Percentiles rank a stretch among this genome's conserved stretches.
Conservation (phyloP, 1,140 invertebrate species). For the Protaetia brevitarsis region DNA sequence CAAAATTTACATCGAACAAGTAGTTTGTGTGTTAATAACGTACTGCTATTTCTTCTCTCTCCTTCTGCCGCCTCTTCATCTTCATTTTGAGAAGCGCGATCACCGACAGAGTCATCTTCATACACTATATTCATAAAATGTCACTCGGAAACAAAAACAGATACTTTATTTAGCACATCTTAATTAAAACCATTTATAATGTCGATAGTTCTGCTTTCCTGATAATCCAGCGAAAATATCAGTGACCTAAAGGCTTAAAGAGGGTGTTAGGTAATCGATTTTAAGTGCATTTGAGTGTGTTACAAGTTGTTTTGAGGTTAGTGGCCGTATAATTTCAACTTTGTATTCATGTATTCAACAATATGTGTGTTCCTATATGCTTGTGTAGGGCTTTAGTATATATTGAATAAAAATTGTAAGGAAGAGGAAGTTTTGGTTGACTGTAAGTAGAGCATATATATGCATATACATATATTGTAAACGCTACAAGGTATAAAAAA, state of each 20-base stretch:
- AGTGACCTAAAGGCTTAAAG: not conserved
- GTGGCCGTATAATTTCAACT: slow-evolving; percentile 8
- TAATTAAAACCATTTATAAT: no score
- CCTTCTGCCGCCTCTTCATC: not conserved
- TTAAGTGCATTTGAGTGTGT: not conserved
- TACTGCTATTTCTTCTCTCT: not conserved
- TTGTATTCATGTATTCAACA: slow-evolving; percentile 9
- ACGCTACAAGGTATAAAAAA: not conserved
- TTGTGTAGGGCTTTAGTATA: no score
- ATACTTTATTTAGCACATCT: no score
- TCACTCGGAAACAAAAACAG: no score
- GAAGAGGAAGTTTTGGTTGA: no score
- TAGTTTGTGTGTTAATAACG: no score
- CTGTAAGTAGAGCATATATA: no score
- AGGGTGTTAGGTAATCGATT: no score
- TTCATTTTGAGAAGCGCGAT: slow-evolving; percentile 12
- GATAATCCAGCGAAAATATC: not conserved
- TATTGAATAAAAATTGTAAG: no score
- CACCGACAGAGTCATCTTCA: slow-evolving; percentile 6
- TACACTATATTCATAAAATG: not conserved
- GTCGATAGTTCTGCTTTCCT: no score
- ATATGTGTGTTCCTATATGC: no score
- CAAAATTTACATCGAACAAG: no score
- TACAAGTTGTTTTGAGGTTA: not conserved
- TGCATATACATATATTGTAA: not conserved